Evolutionary conservation across 1,140 invertebrate species (phyloP).

Genomic region (Tachypleus tridentatus): DNA sequence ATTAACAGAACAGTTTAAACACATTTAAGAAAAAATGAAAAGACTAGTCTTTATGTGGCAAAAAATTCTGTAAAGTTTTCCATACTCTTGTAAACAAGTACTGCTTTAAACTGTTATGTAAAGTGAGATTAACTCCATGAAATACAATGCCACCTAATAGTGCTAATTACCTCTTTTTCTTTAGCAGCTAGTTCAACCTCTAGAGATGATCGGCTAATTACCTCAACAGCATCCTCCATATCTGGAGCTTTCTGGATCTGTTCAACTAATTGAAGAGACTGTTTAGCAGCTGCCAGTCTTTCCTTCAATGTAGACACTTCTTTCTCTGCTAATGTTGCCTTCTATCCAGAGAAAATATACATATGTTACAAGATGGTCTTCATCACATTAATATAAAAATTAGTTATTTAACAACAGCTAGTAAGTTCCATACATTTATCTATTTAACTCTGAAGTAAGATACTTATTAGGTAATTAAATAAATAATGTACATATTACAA

Average conservation of each 20-base stretch:
- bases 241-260: constrained; percentile 38
- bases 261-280: constrained; percentile 31
- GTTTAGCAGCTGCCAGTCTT: constrained; percentile 51
- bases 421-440: no score
- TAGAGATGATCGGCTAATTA: constrained; percentile 45
- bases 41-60: no score
- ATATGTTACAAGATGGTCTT: no score
- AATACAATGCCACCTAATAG: neutral
- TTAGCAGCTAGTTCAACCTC: constrained; percentile 83
- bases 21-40: no score
- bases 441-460: no score
- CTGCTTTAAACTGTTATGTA: neutral
- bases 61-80: no score
- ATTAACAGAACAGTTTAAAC: no score
- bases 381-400: no score
- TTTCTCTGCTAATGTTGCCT: constrained; percentile 83
- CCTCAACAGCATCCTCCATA: constrained; percentile 44
- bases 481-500: no score
- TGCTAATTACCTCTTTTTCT: constrained; percentile 80
- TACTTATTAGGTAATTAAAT: no score
- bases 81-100: no score
- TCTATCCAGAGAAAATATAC: constrained; percentile 46
- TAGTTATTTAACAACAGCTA: no score
- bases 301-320: constrained; percentile 79
- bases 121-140: neutral